These are phyloP conservation scores for Ceratosolen fusciceps DNA, from an alignment of 1,140 invertebrate genomes.

Conservation along the genomic window DNA sequence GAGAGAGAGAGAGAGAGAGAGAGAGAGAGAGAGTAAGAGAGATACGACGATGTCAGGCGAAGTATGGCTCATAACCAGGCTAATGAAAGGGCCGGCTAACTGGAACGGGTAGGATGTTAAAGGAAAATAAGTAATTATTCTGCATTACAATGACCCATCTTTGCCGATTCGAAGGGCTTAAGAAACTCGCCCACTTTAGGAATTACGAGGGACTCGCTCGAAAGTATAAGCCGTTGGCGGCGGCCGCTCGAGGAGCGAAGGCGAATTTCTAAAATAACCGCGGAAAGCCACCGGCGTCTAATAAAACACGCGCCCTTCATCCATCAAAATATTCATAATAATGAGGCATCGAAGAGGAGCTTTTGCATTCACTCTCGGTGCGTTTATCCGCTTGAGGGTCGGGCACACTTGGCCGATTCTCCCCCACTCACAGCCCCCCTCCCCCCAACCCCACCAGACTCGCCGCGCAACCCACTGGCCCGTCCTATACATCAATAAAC, in stretches of 20 bases:
- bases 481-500: too few relatives aligned
- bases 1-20: too few relatives aligned
- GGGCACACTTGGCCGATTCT: conserved; percentile 6
- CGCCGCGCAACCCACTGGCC: too few relatives aligned
- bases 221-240: background rate
- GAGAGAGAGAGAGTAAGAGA: too few relatives aligned
- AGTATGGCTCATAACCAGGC: background rate
- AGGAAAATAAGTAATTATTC: conserved; percentile 40
- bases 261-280: conserved; percentile 43
- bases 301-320: background rate
- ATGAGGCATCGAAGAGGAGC: conserved; percentile 36
- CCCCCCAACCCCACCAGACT: too few relatives aligned
- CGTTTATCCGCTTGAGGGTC: conserved; percentile 12
- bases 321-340: conserved; percentile 44
- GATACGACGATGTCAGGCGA: background rate
- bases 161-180: background rate
- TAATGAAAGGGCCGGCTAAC: background rate
- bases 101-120: conserved; percentile 8
- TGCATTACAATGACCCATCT: conserved; percentile 38
- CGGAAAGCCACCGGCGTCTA: background rate
- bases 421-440: too few relatives aligned
- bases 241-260: background rate
- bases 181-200: conserved; percentile 3
- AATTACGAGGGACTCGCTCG: background rate
- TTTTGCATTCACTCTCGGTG: conserved; percentile 5